Evolutionary conservation across 2,888 invertebrate genomes (phyloP).

Genomic region (Lepeophtheirus nordmannii): DNA sequence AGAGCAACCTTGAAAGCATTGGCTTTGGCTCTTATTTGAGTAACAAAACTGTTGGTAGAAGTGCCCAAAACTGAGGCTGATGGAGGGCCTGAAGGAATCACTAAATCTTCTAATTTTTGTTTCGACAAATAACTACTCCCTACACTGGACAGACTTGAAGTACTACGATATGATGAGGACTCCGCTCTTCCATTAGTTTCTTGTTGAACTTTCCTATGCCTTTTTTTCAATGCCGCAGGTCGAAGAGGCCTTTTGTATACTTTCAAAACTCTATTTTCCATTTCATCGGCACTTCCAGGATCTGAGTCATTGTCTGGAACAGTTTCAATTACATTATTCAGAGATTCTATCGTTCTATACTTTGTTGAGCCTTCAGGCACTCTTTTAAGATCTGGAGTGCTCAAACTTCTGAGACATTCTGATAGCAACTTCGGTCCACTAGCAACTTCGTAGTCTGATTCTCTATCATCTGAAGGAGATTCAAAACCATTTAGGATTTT

Average conservation of each 20-base stretch:
- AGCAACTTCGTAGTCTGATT: background rate
- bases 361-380: background rate
- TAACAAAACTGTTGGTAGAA: no score
- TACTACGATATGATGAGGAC: no score
- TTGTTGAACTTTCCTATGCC: background rate
- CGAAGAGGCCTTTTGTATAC: slow-evolving; percentile 4
- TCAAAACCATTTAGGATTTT: no score
- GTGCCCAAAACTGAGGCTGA: no score
- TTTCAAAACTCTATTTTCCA: slow-evolving; percentile 4
- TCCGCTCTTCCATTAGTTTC: background rate
- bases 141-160: background rate
- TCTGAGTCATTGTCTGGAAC: background rate
- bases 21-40: no score
- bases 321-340: no score
- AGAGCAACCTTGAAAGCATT: no score
- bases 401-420: background rate
- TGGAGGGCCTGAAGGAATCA: background rate
- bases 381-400: background rate
- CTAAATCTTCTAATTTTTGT: background rate
- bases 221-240: background rate
- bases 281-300: slow-evolving; percentile 14
- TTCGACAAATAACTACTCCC: slow-evolving; percentile 10
- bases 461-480: no score
- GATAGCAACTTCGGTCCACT: background rate
- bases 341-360: background rate